phyloP scores from a whole-genome alignment of 53 echinoderm and acorn worm species.

The Holothuria scabra region DNA sequence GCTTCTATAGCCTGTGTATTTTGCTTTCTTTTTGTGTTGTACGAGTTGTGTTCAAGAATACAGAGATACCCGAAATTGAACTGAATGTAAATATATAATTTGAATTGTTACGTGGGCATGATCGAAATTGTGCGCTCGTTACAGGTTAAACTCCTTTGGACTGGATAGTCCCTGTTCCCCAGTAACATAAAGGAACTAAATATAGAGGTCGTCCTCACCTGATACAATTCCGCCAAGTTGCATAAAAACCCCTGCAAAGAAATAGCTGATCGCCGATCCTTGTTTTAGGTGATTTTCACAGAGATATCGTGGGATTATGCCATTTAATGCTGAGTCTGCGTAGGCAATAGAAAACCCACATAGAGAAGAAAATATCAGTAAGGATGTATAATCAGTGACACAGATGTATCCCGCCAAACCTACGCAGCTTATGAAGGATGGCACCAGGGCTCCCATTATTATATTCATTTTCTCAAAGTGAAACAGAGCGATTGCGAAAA shows the following conservation, averaged over 20 bases:
- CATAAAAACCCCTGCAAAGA: constrained; percentile 19
- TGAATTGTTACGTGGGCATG: no score
- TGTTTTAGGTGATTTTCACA: constrained; percentile 1
- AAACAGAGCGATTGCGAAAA: constrained; percentile 12
- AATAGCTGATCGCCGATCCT: constrained; percentile 20
- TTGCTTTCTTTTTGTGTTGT: no score
- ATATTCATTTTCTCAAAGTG: constrained; percentile 8
- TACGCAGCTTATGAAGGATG: not conserved
- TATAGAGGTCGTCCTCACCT: not conserved
- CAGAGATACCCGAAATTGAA: no score
- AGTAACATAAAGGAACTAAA: no score
- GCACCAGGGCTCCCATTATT: not conserved
- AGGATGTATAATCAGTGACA: not conserved
- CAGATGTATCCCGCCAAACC: constrained; percentile 7
- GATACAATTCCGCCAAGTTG: constrained; percentile 24
- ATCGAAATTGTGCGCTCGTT: no score
- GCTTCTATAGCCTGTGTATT: no score
- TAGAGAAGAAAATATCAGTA: not conserved
- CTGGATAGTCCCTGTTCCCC: no score
- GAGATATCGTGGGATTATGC: constrained; percentile 12
- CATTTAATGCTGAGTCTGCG: constrained; percentile 29
- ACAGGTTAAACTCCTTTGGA: no score
- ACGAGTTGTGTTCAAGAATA: no score
- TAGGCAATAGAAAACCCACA: constrained; percentile 8
- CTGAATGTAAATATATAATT: no score